These are phyloP conservation scores for Lacerta viridis DNA, from an alignment of 2,797 vertebrate species.

Conservation along the genomic window DNA sequence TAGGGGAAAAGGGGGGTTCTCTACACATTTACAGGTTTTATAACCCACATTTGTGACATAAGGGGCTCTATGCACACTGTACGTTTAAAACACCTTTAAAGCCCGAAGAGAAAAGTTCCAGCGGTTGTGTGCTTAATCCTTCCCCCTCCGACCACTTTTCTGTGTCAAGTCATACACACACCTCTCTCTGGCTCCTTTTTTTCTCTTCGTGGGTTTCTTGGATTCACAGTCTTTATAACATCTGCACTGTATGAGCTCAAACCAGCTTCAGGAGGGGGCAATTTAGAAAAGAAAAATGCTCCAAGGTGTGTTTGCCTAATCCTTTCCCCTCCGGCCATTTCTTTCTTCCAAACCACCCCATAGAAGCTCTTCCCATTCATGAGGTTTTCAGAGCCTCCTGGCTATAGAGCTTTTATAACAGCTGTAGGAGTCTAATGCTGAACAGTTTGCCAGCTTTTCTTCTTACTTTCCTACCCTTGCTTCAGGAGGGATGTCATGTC, in stretches of 20 bases:
- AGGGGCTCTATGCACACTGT: too few relatives aligned
- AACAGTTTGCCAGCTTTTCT: not conserved
- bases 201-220: too few relatives aligned
- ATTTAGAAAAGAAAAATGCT: not conserved
- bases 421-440: not conserved
- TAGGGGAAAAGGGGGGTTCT: fast-evolving
- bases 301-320: not conserved
- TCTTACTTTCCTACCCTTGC: not conserved
- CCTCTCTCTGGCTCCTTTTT: too few relatives aligned
- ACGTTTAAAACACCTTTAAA: too few relatives aligned
- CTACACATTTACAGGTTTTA: not conserved
- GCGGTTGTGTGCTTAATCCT: too few relatives aligned
- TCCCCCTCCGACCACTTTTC: too few relatives aligned
- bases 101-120: too few relatives aligned
- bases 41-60: not conserved
- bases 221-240: too few relatives aligned
- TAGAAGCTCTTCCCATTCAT: not conserved
- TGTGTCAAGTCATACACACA: too few relatives aligned
- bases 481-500: not conserved
- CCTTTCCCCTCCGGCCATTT: not conserved
- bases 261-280: not conserved
- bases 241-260: too few relatives aligned
- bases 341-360: not conserved
- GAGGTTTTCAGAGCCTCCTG: not conserved
- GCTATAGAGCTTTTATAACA: not conserved